Evolutionary conservation across 1,140 invertebrate genomes (phyloP).

Genomic region (Euwallacea similis): DNA sequence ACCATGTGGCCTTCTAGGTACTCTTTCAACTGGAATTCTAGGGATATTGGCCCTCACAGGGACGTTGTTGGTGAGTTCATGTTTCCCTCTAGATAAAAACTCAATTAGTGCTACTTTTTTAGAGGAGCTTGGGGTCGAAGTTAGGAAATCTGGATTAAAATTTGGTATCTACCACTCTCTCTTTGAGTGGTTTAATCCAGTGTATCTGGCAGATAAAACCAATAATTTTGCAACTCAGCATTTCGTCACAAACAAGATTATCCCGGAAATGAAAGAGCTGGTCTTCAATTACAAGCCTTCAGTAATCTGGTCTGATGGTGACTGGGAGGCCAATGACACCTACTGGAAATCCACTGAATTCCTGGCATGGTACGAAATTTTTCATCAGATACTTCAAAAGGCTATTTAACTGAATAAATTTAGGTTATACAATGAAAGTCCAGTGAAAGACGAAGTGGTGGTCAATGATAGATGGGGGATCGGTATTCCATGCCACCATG

Average conservation of each 20-base stretch:
- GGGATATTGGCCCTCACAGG: slow-evolving; percentile 80
- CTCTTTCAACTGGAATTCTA: slow-evolving; percentile 88
- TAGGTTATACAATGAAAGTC: slow-evolving; percentile 87
- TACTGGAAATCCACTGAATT: slow-evolving; percentile 84
- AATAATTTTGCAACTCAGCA: slow-evolving; percentile 66
- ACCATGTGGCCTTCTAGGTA: slow-evolving; percentile 86
- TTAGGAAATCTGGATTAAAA: slow-evolving; percentile 67
- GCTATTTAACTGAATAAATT: no score
- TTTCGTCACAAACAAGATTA: slow-evolving; percentile 70
- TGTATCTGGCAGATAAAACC: slow-evolving; percentile 75
- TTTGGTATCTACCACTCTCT: slow-evolving; percentile 90
- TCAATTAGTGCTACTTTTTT: neutral
- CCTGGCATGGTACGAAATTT: slow-evolving; percentile 70
- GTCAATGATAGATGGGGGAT: slow-evolving; percentile 87
- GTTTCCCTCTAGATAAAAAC: neutral
- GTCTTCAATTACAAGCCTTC: slow-evolving; percentile 82
- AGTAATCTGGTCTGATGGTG: slow-evolving; percentile 92
- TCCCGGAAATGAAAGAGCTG: slow-evolving; percentile 76
- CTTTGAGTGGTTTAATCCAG: slow-evolving; percentile 90
- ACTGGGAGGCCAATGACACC: slow-evolving; percentile 76
- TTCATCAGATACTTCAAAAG: neutral
- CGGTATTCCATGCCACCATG: slow-evolving; percentile 79
- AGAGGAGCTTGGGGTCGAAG: slow-evolving; percentile 73
- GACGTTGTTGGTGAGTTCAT: slow-evolving; percentile 71
- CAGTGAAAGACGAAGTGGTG: slow-evolving; percentile 85